Percentiles rank a stretch among this genome's conserved stretches.
These are phyloP conservation scores for Cassiopea xamachana DNA, from an alignment of 30 jellyfish, hydroid and myxozoan species.

Conservation along the genomic window DNA sequence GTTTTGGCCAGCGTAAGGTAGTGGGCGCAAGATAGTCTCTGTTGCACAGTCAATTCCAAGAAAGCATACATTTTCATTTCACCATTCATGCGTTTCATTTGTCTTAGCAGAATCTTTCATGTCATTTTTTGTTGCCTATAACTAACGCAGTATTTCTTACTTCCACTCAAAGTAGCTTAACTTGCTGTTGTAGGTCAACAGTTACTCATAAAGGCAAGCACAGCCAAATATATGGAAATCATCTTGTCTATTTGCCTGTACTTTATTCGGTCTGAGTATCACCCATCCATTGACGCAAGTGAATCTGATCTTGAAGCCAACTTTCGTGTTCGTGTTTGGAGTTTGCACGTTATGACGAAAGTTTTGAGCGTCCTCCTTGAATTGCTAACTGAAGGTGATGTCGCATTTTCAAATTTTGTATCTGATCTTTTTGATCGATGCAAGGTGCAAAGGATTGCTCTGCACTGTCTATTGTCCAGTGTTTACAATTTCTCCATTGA, in stretches of 20 bases:
- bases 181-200: constrained; percentile 73
- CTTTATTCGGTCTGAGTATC: constrained; percentile 88
- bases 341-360: constrained; percentile 76
- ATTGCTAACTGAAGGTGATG: constrained; percentile 86
- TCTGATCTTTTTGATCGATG: constrained; percentile 87
- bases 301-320: constrained; percentile 73
- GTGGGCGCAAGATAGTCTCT: too few species aligned
- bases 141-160: too few species aligned
- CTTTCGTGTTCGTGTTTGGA: constrained; percentile 75
- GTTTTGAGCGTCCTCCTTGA: constrained; percentile 70
- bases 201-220: constrained; percentile 91
- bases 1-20: too few species aligned
- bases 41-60: too few species aligned
- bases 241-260: constrained; percentile 84
- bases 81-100: too few species aligned
- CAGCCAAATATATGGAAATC: constrained; percentile 94
- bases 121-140: too few species aligned
- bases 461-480: constrained; percentile 87
- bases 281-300: constrained; percentile 34
- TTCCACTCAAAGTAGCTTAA: too few species aligned
- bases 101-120: too few species aligned
- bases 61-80: too few species aligned
- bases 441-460: constrained; percentile 89
- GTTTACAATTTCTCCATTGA: constrained; percentile 76
- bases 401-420: constrained; percentile 79